These are phyloP conservation scores for Apostichopus japonicus DNA, from an alignment of 35 echinoderm and acorn worm genomes.

Conservation along the genomic window DNA sequence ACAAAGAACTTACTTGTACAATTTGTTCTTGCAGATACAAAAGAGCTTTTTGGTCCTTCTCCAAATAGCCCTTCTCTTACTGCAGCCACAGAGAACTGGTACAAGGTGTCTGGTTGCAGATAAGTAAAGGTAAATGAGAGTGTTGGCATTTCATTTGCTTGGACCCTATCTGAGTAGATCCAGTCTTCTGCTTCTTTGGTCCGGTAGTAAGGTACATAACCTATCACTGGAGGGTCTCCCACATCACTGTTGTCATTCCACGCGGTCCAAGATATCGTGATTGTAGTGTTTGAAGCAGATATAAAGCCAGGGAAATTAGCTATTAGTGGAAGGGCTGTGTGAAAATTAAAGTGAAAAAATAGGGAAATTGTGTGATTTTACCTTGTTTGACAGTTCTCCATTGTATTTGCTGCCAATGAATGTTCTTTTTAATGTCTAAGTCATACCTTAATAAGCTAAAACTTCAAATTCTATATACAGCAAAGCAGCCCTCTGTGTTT, in stretches of 20 bases:
- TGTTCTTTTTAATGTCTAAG: no score
- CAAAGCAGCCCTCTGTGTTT: no score
- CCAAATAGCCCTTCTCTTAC: neutral
- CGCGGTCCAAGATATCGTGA: neutral
- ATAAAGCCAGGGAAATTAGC: neutral
- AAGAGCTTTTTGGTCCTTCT: neutral
- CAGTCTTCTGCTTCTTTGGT: neutral
- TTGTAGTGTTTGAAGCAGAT: neutral
- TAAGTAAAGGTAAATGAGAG: neutral
- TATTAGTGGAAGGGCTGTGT: neutral
- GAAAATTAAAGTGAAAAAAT: neutral
- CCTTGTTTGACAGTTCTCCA: no score
- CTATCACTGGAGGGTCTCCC: conserved; percentile 29
- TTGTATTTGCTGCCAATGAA: no score
- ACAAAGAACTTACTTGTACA: neutral
- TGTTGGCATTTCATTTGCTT: neutral
- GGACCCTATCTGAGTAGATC: neutral
- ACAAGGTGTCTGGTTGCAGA: neutral
- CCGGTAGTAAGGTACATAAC: conserved; percentile 33
- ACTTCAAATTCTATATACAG: no score
- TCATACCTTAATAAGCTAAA: no score
- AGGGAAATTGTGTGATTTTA: neutral
- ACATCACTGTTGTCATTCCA: neutral
- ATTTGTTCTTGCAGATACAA: neutral
- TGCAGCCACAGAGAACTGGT: conserved; percentile 15